phyloP scores from a whole-genome alignment of 2,113 vertebrate species.

The Jaculus jaculus region DNA sequence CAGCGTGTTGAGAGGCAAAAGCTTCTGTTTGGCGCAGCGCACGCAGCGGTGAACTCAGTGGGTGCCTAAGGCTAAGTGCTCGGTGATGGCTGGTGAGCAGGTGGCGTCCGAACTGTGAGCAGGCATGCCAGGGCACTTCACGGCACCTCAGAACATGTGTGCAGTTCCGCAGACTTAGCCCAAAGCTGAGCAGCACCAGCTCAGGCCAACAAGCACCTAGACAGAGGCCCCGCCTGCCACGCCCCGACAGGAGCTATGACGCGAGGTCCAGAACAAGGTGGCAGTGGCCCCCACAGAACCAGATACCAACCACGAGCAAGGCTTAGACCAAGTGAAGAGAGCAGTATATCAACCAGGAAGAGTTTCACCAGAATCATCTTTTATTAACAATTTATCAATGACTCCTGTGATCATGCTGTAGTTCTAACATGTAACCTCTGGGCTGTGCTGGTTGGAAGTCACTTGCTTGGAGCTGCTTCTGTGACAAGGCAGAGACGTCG shows the following conservation, averaged over 20 bases:
- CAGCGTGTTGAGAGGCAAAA: not conserved
- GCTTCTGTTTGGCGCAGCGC: constrained; percentile 19
- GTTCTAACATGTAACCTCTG: not conserved
- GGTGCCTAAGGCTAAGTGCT: too few relatives aligned
- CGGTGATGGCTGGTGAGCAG: constrained; percentile 22
- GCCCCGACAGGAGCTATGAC: not conserved
- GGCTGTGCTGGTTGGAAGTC: not conserved
- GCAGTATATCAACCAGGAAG: not conserved
- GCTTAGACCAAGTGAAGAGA: not conserved
- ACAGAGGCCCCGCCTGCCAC: not conserved
- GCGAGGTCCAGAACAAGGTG: not conserved
- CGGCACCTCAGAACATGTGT: not conserved
- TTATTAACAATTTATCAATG: not conserved
- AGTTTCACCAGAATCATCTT: not conserved
- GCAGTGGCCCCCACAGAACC: not conserved
- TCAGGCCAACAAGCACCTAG: not conserved
- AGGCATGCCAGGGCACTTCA: not conserved
- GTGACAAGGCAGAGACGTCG: not conserved
- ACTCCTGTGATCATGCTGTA: not conserved
- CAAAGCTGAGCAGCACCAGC: not conserved
- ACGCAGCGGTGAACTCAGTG: not conserved
- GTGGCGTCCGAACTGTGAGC: not conserved
- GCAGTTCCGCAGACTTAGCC: not conserved
- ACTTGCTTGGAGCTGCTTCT: not conserved
- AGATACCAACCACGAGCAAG: not conserved